Base-by-base conservation (phyloP, 2,113 vertebrate genomes). In the Phylloscopus trochiloides region DNA sequence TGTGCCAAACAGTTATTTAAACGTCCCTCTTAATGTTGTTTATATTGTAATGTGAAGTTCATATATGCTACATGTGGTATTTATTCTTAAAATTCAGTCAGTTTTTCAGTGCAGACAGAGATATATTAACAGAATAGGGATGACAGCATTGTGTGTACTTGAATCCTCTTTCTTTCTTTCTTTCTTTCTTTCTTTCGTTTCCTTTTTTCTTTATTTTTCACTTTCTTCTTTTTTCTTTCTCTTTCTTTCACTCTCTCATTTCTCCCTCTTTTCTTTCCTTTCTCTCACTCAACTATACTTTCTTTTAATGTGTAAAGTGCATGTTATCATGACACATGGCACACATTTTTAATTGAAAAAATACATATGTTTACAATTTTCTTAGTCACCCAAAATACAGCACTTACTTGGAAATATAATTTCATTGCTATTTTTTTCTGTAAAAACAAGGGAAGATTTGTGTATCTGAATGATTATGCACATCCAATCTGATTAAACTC, bases 401-500 rank as follows among this genome's bases (percentile, higher is more conserved):
- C 24, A 68, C 31, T 73, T 83, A 54, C 32, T 54, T 84, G 45
- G 79, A 91, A 92, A 84, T 67, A 12, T 5, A 66, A 70, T 58
- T 47, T 66, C n/a, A 43, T 40, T 1, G 2, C 2, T 21, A 36
- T 65, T 88, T 86, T 89, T 57, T 26, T 9, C 62, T 73, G 45
- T 81, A 78, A 96, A 93, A 79, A 90, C 36, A 79, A 47, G 45
- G 42, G 52, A 51, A 68, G 17, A 42, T 75, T 43, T 88, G 17
- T 87, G 9, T 92, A 36, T 94, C 48, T 89, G 65, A 94, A 28
- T 72, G 61, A 31, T 31, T 76, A 47, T 92, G 22, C 28, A 67
- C 20, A 88, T 67, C 36, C 66, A 92, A 20, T 85, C 55, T 92
- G 75, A 85, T 88, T 90, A 90, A 92, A 90, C 48, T 84, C 36